Evolutionary conservation across 2,113 vertebrate genomes (phyloP), one percentile per base, ranked within the genome.

Genomic region (Sprattus sprattus): DNA sequence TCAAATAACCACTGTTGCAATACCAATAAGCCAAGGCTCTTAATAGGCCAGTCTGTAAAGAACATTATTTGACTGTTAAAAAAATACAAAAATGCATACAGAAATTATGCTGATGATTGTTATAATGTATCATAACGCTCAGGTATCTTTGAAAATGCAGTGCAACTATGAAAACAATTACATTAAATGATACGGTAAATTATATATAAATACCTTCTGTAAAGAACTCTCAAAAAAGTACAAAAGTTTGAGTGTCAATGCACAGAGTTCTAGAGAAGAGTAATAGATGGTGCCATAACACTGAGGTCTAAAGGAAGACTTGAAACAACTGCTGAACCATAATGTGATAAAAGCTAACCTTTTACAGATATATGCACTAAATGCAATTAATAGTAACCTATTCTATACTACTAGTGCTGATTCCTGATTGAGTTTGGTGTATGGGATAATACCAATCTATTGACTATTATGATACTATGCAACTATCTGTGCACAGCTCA

Each of bases 41-140:
- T 1, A 39, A 11, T 11, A 78, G 71, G 71, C 28, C 32, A 39
- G 32, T 39, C 71, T 78, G 28, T 78, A 13, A 78, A 78, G 32
- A 11, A 78, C 39, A 78, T 78, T 39, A 78, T 39, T 15, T 78
- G 71, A 78, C 71, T 78, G 71, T 32, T 78, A 13, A 39, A 78
- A 78, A 64, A 78, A 78, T 78, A 78, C 71, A 39, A 78, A 78
- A 78, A 78, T 78, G 71, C 71, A 39, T 39, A 13, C 25, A 78
- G 28, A 78, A 32, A 78, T 78, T 10, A 39, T 39, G 28, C 71
- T 16, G 28, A 78, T 78, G 71, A 78, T 32, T 39, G 15, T 78
- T 39, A 39, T 32, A 78, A 78, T 39, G 39, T 78, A 78, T 32
- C 71, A 32, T 64, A 78, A 78, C 39, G 28, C 39, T 78, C n/a